phyloP scores from a whole-genome alignment of 1,140 invertebrate species.

The Drosophila rhopaloa region DNA sequence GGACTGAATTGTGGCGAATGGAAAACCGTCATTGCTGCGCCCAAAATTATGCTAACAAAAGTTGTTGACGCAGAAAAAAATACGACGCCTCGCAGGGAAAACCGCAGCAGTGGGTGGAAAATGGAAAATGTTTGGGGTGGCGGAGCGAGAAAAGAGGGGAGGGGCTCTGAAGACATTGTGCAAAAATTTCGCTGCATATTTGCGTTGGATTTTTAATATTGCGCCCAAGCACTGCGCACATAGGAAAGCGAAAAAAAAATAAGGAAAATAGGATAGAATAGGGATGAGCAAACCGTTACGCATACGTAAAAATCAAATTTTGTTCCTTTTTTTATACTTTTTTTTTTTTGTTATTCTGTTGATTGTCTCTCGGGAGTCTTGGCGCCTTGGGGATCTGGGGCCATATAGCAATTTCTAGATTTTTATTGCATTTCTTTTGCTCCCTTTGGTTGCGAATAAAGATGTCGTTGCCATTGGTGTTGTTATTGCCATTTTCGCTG shows the following conservation, averaged over 20 bases:
- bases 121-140: slow-evolving; percentile 7
- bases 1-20: not conserved
- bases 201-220: slow-evolving; percentile 81
- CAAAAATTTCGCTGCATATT: slow-evolving; percentile 73
- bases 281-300: slow-evolving; percentile 60
- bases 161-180: slow-evolving; percentile 49
- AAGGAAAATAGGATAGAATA: slow-evolving; percentile 19
- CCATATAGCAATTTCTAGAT: slow-evolving; percentile 29
- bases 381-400: slow-evolving; percentile 24
- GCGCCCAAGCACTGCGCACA: slow-evolving; percentile 59
- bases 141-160: not conserved
- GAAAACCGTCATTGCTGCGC: slow-evolving; percentile 32
- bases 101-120: slow-evolving; percentile 26
- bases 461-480: slow-evolving; percentile 34
- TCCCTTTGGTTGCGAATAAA: slow-evolving; percentile 54
- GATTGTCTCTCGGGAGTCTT: slow-evolving; percentile 57
- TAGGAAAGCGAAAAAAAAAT: slow-evolving; percentile 1
- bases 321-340: not conserved
- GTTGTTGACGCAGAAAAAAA: slow-evolving; percentile 53
- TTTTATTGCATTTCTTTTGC: slow-evolving; percentile 71
- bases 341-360: slow-evolving; percentile 12
- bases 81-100: slow-evolving; percentile 13
- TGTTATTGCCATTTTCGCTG: slow-evolving; percentile 20
- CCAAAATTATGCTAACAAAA: slow-evolving; percentile 81
- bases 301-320: slow-evolving; percentile 75